Evolutionary conservation across 2,113 vertebrate species (phyloP), one percentile per base, ranked within the genome.

Genomic region (Addax nasomaculatus): DNA sequence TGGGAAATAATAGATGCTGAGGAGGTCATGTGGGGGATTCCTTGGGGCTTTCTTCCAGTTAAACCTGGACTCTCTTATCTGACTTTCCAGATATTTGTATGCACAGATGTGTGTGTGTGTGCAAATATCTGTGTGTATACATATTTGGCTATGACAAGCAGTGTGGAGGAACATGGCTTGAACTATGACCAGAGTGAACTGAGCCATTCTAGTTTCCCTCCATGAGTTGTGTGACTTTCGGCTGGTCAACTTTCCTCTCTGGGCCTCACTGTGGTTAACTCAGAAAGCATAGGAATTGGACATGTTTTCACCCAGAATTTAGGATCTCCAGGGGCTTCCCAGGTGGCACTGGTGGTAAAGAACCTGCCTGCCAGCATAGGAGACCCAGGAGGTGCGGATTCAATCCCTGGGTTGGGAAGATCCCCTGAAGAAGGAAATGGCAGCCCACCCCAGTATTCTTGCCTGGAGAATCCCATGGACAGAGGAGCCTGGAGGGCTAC

Each of bases 11-110:
- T 10, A 45, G 67, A 53, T 49, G 7, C 43, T 12, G 30, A 85
- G 33, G 30, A 47, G 8, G 9, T 6, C 53, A 0, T 0, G 0
- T 0, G 0, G 39, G 45, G n/a, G 16, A 0, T 15, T 43, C 45
- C 36, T 39, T 10, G 45, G 85, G 47, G 6, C 47, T 73, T 60
- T 73, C 85, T 49, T 11, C 19, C 30, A 30, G 53, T 30, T 49
- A 45, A 49, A 80, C 16, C 1, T 14, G 2, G 25, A 17, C 55
- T 51, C 36, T 60, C 19, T n/a, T 55, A 10, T 57, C 16, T 27
- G 23, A n/a, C 14, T 94, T 88, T 58, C 30, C 19, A 0, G 36
- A 36, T 14, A 17, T 55, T 2, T 51, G 53, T 49, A 3, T 55
- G 47, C 27, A 3, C 36, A 76, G 3, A 8, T 79, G 15, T 29